Conservation (phyloP, 1,140 invertebrate species). For the Bombus soroeensis region DNA sequence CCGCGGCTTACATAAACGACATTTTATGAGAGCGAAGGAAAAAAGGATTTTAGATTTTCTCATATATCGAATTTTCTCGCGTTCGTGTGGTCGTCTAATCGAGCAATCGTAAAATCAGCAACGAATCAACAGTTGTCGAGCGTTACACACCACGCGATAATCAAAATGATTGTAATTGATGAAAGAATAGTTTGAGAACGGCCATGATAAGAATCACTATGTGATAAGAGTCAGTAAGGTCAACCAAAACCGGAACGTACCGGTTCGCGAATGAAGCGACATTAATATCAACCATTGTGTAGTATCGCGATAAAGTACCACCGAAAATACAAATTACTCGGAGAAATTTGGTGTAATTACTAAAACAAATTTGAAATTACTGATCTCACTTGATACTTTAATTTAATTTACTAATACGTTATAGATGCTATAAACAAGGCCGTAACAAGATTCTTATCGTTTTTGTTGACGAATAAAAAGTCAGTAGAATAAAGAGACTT, state of each 20-base stretch:
- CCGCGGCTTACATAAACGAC: conserved; percentile 26
- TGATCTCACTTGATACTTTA: neutral
- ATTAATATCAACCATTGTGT: conserved; percentile 35
- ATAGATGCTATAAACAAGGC: neutral
- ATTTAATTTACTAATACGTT: too few relatives aligned
- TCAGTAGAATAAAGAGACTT: too few relatives aligned
- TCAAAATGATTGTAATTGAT: neutral
- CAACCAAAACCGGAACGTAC: conserved; percentile 65
- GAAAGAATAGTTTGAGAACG: conserved; percentile 60
- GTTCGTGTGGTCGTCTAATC: too few relatives aligned
- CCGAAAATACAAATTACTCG: conserved; percentile 21
- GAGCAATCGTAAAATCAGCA: too few relatives aligned
- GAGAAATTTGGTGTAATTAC: neutral
- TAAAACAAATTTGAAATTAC: neutral
- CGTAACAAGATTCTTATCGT: neutral
- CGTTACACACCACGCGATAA: neutral
- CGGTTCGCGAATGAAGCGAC: conserved; percentile 56
- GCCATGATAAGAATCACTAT: conserved; percentile 50
- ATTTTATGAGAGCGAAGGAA: conserved; percentile 2
- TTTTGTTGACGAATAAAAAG: neutral
- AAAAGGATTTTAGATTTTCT: neutral
- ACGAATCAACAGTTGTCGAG: too few relatives aligned
- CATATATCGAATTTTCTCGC: neutral
- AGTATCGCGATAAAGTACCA: conserved; percentile 32
- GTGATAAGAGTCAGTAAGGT: conserved; percentile 57